Percentiles rank a stretch among this genome's conserved stretches.
phyloP scores from a whole-genome alignment of 2,888 invertebrate species.

The Drosophila seclusa region DNA sequence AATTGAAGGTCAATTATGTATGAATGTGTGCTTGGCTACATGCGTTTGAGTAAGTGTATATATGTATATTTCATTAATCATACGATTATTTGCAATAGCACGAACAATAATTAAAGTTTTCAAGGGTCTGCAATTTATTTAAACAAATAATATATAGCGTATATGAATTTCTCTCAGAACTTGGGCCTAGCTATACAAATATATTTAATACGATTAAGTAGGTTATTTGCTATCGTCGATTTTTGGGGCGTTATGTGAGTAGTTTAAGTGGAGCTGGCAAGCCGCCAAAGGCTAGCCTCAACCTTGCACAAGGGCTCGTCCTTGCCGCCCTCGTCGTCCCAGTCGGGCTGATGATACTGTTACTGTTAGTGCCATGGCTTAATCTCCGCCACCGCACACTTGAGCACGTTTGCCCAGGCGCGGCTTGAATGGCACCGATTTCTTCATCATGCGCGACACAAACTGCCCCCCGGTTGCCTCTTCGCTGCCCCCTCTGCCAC shows the following conservation, averaged over 20 bases:
- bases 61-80: background rate
- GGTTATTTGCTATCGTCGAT: conserved; percentile 58
- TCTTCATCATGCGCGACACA: conserved; percentile 85
- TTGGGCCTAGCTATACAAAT: conserved; percentile 44
- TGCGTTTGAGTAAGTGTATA: background rate
- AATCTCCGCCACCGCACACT: conserved; percentile 71
- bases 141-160: conserved; percentile 41
- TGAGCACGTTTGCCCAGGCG: conserved; percentile 85
- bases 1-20: conserved; percentile 24
- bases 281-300: conserved; percentile 67
- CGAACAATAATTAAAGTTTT: conserved; percentile 21
- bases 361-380: conserved; percentile 64
- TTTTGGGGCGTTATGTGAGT: conserved; percentile 49
- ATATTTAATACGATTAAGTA: conserved; percentile 47
- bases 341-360: conserved; percentile 24
- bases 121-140: conserved; percentile 65
- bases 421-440: conserved; percentile 85
- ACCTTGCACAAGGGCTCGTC: conserved; percentile 68
- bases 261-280: conserved; percentile 54
- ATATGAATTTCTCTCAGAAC: conserved; percentile 45
- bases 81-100: background rate
- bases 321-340: conserved; percentile 26
- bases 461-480: conserved; percentile 83
- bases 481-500: conserved; percentile 34
- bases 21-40: background rate